phyloP scores from a whole-genome alignment of 2,113 vertebrate species.

The Bostrychus sinensis region DNA sequence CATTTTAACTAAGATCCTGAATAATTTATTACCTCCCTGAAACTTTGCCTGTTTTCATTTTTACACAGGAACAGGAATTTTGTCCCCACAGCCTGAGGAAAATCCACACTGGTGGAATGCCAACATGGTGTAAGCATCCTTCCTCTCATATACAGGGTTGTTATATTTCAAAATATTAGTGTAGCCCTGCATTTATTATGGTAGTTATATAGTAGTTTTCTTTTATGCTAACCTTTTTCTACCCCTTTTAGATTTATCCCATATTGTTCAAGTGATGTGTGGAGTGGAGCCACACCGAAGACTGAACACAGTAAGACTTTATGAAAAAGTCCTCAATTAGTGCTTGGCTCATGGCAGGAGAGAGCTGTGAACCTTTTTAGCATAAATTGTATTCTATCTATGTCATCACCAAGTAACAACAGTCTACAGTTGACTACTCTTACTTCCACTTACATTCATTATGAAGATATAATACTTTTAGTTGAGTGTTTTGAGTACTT shows the following conservation, averaged over 20 bases:
- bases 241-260: slow-evolving; percentile 86
- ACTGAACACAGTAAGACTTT: slow-evolving; percentile 86
- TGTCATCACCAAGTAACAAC: too few species aligned
- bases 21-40: slow-evolving; percentile 4
- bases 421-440: too few species aligned
- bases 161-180: neutral
- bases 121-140: slow-evolving; percentile 92
- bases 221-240: neutral
- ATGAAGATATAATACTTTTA: too few species aligned
- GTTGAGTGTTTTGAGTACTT: too few species aligned
- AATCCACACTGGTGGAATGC: slow-evolving; percentile 99
- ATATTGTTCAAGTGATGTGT: slow-evolving; percentile 97
- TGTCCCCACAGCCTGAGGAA: slow-evolving; percentile 94
- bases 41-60: slow-evolving; percentile 6
- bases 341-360: neutral
- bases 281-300: slow-evolving; percentile 90
- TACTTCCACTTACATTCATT: too few species aligned
- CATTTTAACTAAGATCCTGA: neutral
- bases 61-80: slow-evolving; percentile 88
- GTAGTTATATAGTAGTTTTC: too few species aligned
- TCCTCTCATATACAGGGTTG: neutral
- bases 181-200: too few species aligned
- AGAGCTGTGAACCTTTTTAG: too few species aligned
- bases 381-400: neutral
- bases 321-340: neutral